Evolutionary conservation across 2,113 vertebrate genomes (phyloP).

Genomic region (Heliornis fulica): DNA sequence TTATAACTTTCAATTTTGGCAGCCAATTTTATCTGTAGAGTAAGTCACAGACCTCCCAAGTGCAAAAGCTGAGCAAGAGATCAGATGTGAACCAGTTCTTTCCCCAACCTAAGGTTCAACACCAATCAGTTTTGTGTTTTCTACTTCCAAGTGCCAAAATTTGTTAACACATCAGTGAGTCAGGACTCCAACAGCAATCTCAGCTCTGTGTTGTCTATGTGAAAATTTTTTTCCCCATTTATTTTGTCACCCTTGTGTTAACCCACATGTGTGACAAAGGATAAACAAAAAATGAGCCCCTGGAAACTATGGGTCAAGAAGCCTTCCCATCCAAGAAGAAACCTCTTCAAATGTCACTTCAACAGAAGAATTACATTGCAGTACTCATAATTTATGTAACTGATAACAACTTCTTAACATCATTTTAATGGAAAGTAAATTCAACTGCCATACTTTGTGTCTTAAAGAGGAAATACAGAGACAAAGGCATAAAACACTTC

Average conservation of each 20-base stretch:
- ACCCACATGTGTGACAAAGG: too few relatives aligned
- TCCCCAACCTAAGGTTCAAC: background rate
- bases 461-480: background rate
- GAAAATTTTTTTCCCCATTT: too few relatives aligned
- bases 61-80: slow-evolving; percentile 19
- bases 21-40: slow-evolving; percentile 24
- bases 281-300: background rate
- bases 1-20: slow-evolving; percentile 43
- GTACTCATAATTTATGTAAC: background rate
- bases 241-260: too few relatives aligned
- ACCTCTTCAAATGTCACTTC: background rate
- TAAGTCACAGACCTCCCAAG: slow-evolving; percentile 51
- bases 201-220: too few relatives aligned
- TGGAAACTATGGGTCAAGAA: background rate
- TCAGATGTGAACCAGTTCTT: background rate
- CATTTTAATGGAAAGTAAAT: background rate
- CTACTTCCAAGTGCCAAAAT: background rate
- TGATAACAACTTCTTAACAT: background rate
- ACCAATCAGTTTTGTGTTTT: slow-evolving; percentile 16
- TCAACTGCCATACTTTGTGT: background rate
- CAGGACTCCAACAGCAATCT: background rate
- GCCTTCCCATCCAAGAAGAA: background rate
- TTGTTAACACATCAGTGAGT: background rate
- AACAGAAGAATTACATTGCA: background rate
- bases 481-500: background rate